Conservation (phyloP, 2,888 invertebrate species). For the Mylabris sibirica region DNA sequence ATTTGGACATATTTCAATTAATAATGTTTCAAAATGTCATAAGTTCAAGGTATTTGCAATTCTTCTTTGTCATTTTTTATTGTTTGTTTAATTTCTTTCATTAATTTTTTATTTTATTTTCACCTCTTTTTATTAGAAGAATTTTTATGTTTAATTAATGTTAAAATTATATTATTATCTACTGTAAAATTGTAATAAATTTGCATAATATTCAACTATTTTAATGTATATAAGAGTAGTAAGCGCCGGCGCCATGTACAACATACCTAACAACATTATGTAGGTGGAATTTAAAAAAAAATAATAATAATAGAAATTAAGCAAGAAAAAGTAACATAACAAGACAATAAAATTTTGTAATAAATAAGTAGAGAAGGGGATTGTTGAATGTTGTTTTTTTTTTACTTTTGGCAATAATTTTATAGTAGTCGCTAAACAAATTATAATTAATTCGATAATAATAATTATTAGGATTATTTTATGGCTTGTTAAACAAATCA, state of each 20-base stretch:
- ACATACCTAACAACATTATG: not conserved
- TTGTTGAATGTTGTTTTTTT: too few species aligned
- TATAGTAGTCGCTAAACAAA: not conserved
- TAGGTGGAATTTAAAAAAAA: not conserved
- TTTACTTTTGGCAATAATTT: not conserved
- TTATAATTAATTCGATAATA: not conserved
- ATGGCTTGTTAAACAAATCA: not conserved
- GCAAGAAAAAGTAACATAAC: not conserved
- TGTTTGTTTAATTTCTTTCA: not conserved
- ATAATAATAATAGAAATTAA: not conserved
- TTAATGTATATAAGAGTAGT: not conserved
- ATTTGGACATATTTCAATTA: not conserved
- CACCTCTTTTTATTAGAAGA: too few species aligned
- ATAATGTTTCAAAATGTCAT: not conserved
- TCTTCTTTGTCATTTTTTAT: not conserved
- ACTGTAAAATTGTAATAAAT: not conserved
- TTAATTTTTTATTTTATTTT: not conserved
- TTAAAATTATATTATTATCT: not conserved
- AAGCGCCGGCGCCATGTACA: conserved; percentile 10
- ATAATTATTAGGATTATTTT: not conserved
- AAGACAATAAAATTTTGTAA: not conserved
- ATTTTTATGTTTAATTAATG: not conserved
- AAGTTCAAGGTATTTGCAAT: conserved; percentile 11
- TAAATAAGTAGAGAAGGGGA: not conserved
- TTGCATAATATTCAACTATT: conserved; percentile 10